Evolutionary conservation across 2,113 vertebrate genomes (phyloP), one percentile per base, ranked within the genome.

Genomic region (Perca fluviatilis): DNA sequence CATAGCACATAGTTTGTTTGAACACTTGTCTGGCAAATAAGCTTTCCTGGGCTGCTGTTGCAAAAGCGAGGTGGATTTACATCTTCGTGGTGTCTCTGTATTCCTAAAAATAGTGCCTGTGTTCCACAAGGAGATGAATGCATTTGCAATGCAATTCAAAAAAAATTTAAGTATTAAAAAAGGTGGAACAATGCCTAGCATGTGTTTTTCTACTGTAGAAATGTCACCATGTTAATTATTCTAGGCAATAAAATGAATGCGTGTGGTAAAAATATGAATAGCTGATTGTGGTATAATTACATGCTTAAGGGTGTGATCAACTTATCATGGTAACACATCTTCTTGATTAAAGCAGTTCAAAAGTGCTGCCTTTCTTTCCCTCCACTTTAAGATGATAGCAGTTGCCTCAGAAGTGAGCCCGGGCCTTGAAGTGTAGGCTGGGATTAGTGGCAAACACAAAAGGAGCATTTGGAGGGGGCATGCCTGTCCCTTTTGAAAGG

Each of bases 361-460:
- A 89, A 94, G 88, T 62, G 85, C 51, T 51, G 70, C 83, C 77
- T 89, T 84, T 79, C 90, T 86, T 81, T 89, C 80, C 83, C 74
- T 81, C 78, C 82, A 78, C 79, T 91, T 83, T 90, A 89, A 93
- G 91, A 76, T 89, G 93, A 92, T 93, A 89, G 90, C 88, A 91
- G 91, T 81, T 16, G 68, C 89, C 87, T 95, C 74, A 92, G 93
- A 89, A 85, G 92, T 77, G 69, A 84, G 84, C 63, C 79, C n/a
- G 74, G 86, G 88, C 87, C 91, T 94, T 95, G 93, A 94, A 95
- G 95, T 92, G 90, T 82, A 83, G 65, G 56, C 73, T 65, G 5
- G 23, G 90, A 95, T 95, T 95, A 95, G 85, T 25, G 83, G 81
- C 63, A 10, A 85, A 84, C 85, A 95, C 92, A 95, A 95, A 94